Percentiles rank a stretch among this genome's conserved stretches.
Evolutionary conservation across 2,888 invertebrate genomes (phyloP).

Genomic region (Pediacus dermestoides): DNA sequence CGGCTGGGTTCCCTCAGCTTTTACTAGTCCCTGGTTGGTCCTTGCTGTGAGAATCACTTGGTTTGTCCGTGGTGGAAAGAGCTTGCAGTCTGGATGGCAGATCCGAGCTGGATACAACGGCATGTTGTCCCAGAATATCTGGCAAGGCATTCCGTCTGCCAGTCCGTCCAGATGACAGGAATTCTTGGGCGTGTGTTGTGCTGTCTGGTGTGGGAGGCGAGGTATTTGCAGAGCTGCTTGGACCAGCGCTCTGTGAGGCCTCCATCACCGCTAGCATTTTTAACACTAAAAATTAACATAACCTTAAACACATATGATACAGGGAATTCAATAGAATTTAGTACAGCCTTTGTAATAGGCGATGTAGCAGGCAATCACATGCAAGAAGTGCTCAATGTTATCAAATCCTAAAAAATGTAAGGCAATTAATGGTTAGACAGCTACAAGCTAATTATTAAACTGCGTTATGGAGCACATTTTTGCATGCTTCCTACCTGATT

Average conservation of each 20-base stretch:
- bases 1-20: conserved; percentile 28
- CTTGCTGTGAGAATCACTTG: conserved; percentile 17
- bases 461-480: conserved; percentile 7
- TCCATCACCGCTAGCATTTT: conserved; percentile 51
- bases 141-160: conserved; percentile 86
- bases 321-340: too few relatives aligned
- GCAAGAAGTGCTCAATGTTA: conserved; percentile 1
- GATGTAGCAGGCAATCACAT: conserved; percentile 1
- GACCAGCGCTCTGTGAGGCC: conserved; percentile 38
- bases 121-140: conserved; percentile 71
- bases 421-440: background rate
- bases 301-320: too few relatives aligned
- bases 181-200: conserved; percentile 54
- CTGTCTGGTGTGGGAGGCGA: conserved; percentile 28
- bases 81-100: conserved; percentile 72
- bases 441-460: background rate
- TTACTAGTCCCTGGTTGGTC: conserved; percentile 37
- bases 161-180: conserved; percentile 79
- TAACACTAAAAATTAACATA: conserved; percentile 45
- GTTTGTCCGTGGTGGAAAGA: conserved; percentile 60
- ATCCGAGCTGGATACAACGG: conserved; percentile 70
- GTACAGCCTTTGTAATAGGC: too few relatives aligned
- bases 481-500: conserved; percentile 36
- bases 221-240: conserved; percentile 28
- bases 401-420: background rate